Base-by-base conservation (phyloP, 2,797 vertebrate genomes). In the Loriculus beryllinus region DNA sequence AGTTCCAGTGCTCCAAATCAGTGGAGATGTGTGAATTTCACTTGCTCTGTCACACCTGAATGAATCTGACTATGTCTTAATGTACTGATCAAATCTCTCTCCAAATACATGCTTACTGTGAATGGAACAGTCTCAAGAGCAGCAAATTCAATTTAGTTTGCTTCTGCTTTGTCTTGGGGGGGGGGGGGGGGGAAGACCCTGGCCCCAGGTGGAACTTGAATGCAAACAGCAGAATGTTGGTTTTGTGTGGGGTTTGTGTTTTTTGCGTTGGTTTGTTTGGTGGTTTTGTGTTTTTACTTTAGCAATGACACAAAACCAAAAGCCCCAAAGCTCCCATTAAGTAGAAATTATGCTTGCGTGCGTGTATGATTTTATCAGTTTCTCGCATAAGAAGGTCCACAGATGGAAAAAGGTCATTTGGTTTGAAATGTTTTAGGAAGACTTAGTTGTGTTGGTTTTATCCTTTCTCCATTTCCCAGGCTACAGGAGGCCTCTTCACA, bases 231-330 rank as follows among this genome's bases (percentile, higher is more conserved):
- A 37, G 4, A 64, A 33, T 18, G 9, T 21, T 56, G 7, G 35
- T 5, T 67, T 62, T 14, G n/a, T 23, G n/a, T 37, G 21, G 18
- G 9, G 2, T 0, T 6, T 15, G 23, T 42, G 9, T 5, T 16
- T 54, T 52, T 37, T 22, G 28, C 25, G 31, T 23, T 18, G 21
- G 7, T 37, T 57, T n/a, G 8, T n/a, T 56, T 7, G 22, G n/a
- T 35, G 54, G 2, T 12, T 62, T 23, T 11, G 2, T 57, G 31
- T 13, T 59, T 49, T 19, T 42, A 14, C 51, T 69, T 35, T 37
- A 17, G 57, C 16, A 37, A 59, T 26, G 35, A 72, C 48, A 25
- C 22, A 22, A 57, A 57, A 35, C 20, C 29, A 48, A 25, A 25
- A 31, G 23, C 0, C 8, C 14, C 6, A 12, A 11, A n/a, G 56